Conservation (phyloP, 2,888 invertebrate genomes). For the Zhengitettix transpicula region DNA sequence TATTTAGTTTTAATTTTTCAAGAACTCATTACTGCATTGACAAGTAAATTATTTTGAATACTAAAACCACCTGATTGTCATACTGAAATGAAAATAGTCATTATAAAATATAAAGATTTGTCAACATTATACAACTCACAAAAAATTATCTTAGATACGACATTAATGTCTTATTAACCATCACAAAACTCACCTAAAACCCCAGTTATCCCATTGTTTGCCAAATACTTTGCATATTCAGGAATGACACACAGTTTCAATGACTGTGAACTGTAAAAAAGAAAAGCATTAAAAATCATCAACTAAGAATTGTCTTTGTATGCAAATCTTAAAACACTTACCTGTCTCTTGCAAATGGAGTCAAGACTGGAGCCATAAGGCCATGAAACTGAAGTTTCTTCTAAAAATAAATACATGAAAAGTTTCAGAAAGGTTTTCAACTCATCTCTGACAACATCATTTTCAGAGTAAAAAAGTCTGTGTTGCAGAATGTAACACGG, state of each 20-base stretch:
- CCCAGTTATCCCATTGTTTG: slow-evolving; percentile 41
- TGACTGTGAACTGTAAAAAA: slow-evolving; percentile 20
- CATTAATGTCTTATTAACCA: background rate
- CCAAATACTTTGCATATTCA: slow-evolving; percentile 46
- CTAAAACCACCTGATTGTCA: no score
- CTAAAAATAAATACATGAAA: background rate
- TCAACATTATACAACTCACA: no score
- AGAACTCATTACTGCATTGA: no score
- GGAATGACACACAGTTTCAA: slow-evolving; percentile 38
- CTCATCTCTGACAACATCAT: no score
- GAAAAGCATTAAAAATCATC: slow-evolving; percentile 16
- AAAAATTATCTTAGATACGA: background rate
- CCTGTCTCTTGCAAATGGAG: slow-evolving; percentile 44
- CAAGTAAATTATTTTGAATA: no score
- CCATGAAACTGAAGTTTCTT: slow-evolving; percentile 32
- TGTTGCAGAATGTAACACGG: no score
- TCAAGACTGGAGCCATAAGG: slow-evolving; percentile 53
- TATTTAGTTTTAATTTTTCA: no score
- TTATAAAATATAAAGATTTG: no score
- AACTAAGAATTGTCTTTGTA: slow-evolving; percentile 10
- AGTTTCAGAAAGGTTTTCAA: no score
- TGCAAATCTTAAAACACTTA: slow-evolving; percentile 16
- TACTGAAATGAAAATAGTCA: no score
- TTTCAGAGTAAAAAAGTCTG: no score
- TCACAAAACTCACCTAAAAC: slow-evolving; percentile 39